Conservation (phyloP, 2,113 vertebrate species). For the Actinemys pallida region DNA sequence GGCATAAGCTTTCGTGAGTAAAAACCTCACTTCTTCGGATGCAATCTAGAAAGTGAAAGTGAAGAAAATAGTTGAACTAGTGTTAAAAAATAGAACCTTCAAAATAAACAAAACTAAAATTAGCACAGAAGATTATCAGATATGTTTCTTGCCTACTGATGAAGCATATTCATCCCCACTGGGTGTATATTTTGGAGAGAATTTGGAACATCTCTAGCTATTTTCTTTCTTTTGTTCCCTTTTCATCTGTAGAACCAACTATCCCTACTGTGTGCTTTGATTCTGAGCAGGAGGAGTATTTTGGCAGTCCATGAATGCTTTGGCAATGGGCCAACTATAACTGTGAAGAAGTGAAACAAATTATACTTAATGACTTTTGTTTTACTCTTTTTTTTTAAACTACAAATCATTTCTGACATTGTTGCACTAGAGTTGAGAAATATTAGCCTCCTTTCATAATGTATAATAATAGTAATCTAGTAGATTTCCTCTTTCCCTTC, state of each 20-base stretch:
- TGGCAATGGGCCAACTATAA: slow-evolving; percentile 23
- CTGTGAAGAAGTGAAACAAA: slow-evolving; percentile 27
- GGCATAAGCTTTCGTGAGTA: too few species aligned
- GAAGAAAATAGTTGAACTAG: background rate
- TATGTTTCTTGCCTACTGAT: slow-evolving; percentile 32
- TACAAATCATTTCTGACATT: background rate
- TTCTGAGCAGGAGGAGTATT: slow-evolving; percentile 23
- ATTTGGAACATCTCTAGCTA: slow-evolving; percentile 46
- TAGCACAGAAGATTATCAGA: background rate
- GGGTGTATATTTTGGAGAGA: slow-evolving; percentile 59
- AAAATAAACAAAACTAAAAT: background rate
- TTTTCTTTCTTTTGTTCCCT: slow-evolving; percentile 55
- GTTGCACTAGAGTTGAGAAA: background rate
- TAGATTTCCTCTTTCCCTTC: background rate
- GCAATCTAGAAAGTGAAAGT: background rate
- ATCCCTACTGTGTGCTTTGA: slow-evolving; percentile 20
- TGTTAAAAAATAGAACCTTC: slow-evolving; percentile 20
- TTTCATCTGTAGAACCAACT: slow-evolving; percentile 53
- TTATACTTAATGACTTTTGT: slow-evolving; percentile 22
- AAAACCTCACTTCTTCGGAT: too few species aligned
- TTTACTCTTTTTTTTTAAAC: slow-evolving; percentile 25
- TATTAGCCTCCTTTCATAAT: background rate
- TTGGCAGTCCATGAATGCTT: background rate
- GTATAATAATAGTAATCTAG: background rate
- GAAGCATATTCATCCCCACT: slow-evolving; percentile 10